These are phyloP conservation scores for Phallusia fumigata DNA, from an alignment of 23 tunicate genomes.

Conservation along the genomic window DNA sequence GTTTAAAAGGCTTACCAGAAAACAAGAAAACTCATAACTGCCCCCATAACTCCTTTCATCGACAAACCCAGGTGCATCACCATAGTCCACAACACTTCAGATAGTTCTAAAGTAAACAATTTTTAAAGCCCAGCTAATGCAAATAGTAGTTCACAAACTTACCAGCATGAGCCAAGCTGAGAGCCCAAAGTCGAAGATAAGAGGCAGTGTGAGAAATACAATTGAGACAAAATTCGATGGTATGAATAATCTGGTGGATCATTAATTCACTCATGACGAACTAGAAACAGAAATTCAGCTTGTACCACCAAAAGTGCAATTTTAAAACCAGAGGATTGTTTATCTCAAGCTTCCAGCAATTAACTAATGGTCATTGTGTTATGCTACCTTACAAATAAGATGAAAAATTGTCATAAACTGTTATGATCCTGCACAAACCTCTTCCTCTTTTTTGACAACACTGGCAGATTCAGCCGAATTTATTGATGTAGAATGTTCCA, in stretches of 20 bases:
- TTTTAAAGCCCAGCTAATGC: too few relatives aligned
- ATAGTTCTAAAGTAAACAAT: slow-evolving; percentile 42
- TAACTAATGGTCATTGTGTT: too few relatives aligned
- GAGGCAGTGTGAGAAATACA: slow-evolving; percentile 99
- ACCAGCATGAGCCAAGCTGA: slow-evolving; percentile 96
- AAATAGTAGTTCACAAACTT: background rate
- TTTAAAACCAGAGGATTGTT: too few relatives aligned
- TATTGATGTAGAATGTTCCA: slow-evolving; percentile 2
- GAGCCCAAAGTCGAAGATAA: slow-evolving; percentile 97
- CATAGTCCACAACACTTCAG: slow-evolving; percentile 92
- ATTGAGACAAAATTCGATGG: slow-evolving; percentile 92
- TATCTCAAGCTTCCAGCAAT: too few relatives aligned
- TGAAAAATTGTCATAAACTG: too few relatives aligned
- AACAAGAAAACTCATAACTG: slow-evolving; percentile 17
- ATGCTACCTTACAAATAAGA: too few relatives aligned
- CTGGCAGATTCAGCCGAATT: background rate
- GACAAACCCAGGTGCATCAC: slow-evolving; percentile 65
- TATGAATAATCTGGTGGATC: slow-evolving; percentile 86
- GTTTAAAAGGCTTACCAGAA: slow-evolving; percentile 38
- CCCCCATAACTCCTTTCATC: slow-evolving; percentile 22
- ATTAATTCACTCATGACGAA: slow-evolving; percentile 66
- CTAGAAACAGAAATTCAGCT: slow-evolving; percentile 22
- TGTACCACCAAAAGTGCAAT: too few relatives aligned
- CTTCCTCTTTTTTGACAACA: slow-evolving; percentile 16
- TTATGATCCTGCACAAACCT: background rate